Conservation (phyloP, 2,113 vertebrate species). For the Anolis sagrei region DNA sequence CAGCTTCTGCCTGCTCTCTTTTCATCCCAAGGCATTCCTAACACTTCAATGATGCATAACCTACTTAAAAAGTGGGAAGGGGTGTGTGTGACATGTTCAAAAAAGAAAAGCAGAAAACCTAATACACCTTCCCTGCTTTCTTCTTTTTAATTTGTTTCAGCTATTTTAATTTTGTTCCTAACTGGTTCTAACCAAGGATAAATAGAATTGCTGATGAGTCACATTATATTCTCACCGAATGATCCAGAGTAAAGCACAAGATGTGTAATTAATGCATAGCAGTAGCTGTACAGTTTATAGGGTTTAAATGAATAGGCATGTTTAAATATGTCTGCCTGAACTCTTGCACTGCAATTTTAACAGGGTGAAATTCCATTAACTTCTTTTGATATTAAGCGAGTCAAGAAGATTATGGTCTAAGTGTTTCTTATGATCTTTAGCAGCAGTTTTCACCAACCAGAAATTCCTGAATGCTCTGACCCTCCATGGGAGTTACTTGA, state of each 20-base stretch:
- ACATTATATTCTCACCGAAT: slow-evolving; percentile 49
- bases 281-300: slow-evolving; percentile 34
- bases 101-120: not conserved
- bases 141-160: slow-evolving; percentile 23
- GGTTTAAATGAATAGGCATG: slow-evolving; percentile 46
- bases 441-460: not conserved
- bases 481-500: not conserved
- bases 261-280: slow-evolving; percentile 50
- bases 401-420: slow-evolving; percentile 15
- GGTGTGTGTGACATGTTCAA: not conserved
- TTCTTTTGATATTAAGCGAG: slow-evolving; percentile 41
- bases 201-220: slow-evolving; percentile 61
- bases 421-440: not conserved
- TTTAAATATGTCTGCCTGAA: slow-evolving; percentile 41
- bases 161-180: slow-evolving; percentile 53
- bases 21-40: slow-evolving; percentile 16
- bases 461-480: not conserved
- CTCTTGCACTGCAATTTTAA: slow-evolving; percentile 26
- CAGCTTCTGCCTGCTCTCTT: slow-evolving; percentile 23
- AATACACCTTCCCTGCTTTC: slow-evolving; percentile 23
- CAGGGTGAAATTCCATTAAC: slow-evolving; percentile 30
- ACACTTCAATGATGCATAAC: not conserved
- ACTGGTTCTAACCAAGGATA: slow-evolving; percentile 48
- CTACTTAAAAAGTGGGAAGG: not conserved
- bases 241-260: not conserved